Evolutionary conservation across 2,888 invertebrate species (phyloP), one percentile per base, ranked within the genome.

Genomic region (Caenorhabditis sp.): DNA sequence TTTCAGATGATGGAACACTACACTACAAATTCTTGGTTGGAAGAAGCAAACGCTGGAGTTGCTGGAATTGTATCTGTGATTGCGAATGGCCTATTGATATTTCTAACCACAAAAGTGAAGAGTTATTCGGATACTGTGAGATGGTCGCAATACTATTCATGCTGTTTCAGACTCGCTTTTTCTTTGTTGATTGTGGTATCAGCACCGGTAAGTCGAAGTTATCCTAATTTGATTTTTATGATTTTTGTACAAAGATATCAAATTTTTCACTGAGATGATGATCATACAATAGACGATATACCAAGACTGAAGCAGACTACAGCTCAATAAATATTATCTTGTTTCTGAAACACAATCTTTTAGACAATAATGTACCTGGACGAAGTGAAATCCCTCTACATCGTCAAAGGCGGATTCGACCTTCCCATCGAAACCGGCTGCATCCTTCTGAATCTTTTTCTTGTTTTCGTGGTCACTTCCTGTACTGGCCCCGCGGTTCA

Each of bases 1-100:
- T 56, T 49, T 12, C 58, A 56, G 49, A 76, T 76, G 68, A 77
- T 77, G 77, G 77, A 77, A 28, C 77, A 77, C 69, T 77, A 77
- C 63, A 77, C 77, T 3, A 69, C 61, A 6, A 77, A 63, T 19
- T 63, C 69, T 4, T 70, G 59, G 61, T 16, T 70, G 19, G 77
- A 77, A 28, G 77, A 69, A 41, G 35, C 58, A 4, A 76, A 76
- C 38, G 68, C 76, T 24, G 61, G 38, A 5, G 22, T 72, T 22
- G 69, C 81, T n/a, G 81, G 64, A n/a, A 19, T 58, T 31, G 51
- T 82, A 26, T 76, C 76, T 0, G 16, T 82, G 0, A 16, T 76
- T n/a, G 54, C 64, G 2, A 82, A 82, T 54, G 7, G 22, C 7
- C 24, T 73, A 3, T 44, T 82, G 24, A 73, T 77, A 0, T 72